Evolutionary conservation across 2,888 invertebrate genomes (phyloP), one percentile per base, ranked within the genome.

Genomic region (Podotricha telesiphe): DNA sequence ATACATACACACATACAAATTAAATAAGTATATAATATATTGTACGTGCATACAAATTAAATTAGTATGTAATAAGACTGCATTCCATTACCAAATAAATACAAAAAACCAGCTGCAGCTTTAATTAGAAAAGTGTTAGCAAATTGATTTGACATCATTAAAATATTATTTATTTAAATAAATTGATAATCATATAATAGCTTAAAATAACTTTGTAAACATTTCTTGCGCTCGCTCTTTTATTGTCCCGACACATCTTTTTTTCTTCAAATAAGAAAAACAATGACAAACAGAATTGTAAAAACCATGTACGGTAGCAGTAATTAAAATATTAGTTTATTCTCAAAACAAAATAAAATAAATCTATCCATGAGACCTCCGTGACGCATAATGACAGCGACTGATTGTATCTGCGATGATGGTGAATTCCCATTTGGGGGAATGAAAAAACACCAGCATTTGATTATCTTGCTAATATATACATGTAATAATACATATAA

Each of bases 21-120:
- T 42, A 22, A 53, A 67, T 53, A 61, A 66, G 3, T 28, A 50
- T 45, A 65, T 61, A 28, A 11, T 34, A 53, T 53, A 28, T 53
- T 28, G 11, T 34, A 40, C 5, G 5, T 48, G 58, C 42, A 50
- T 17, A 56, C 40, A 56, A 50, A 20, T 10, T 42, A 22, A 53
- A 67, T 53, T 56, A 66, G 3, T 28, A 50, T 45, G 61, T 61
- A 50, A 22, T 28, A 59, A 28, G 7, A 20, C 51, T 53, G 37
- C 45, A 67, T 53, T 53, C 20, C 53, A 53, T 53, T 62, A 62
- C 42, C 61, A 28, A 53, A 59, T 53, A 67, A 64, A 61, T 53
- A 62, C 13, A 48, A 17, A 1, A 67, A 47, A 67, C 28, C 50
- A 17, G 45, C 11, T 45, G 42, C 53, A 67, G 48, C 15, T 62